Evolutionary conservation across 1,140 invertebrate genomes (phyloP), one percentile per base, ranked within the genome.

Genomic region (Neodiprion virginianus): DNA sequence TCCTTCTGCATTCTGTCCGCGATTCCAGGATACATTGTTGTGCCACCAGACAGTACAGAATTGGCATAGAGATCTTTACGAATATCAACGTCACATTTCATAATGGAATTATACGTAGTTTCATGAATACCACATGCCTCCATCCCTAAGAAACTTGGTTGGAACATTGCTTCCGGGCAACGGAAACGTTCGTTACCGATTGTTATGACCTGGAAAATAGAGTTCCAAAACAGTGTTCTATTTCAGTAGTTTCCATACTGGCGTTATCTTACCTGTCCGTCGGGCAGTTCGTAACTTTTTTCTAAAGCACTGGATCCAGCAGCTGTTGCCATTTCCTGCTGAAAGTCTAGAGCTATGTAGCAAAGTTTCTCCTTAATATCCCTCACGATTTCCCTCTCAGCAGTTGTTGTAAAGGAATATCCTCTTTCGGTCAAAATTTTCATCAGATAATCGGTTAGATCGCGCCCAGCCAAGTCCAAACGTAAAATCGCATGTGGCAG

Each of bases 111-210:
- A 91, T 96, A 97, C 72, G 95, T 95, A 75, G 96, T 97, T 86
- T 97, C 96, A 84, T 97, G 95, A 86, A 97, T 96, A 78, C 96
- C 96, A 80, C 94, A 95, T 40, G 95, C 94, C 90, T 97, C 96
- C 95, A 97, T 96, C 80, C 96, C 95, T 85, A 96, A 88, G 92
- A 96, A 96, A 7, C 93, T 94, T 70, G 96, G 96, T 85, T 97
- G 96, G 93, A 98, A 97, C 75, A 98, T 91, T 74, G 96, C 96
- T 87, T 98, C 96, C 48, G 96, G 96, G 78, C 95, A 98, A 86
- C 97, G 94, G 95, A 98, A 97, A 76, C 97, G 92, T 88, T 97
- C 96, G 87, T 96, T 97, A 74, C 96, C 96, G 83, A 98, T 97
- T 83, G 96, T 98, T 88, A 98, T 93, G 48, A 93, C 92, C 84